A percentile compares a stretch with the other conserved stretches of the same genome.
phyloP scores from a whole-genome alignment of 1,140 invertebrate genomes.

The Drosophila pectinifera region DNA sequence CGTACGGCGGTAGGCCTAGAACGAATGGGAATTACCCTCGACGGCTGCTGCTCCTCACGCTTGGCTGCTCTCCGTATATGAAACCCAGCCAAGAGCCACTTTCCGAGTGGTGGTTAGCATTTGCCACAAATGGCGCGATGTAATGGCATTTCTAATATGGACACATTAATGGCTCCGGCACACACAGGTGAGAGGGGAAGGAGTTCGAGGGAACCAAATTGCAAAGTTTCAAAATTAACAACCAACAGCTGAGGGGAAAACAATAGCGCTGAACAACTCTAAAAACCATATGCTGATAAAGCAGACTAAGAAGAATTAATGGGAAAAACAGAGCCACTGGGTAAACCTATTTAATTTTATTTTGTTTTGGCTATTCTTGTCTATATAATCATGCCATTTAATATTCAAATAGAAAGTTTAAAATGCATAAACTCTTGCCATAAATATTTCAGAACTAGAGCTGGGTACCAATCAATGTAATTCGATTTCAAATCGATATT shows the following conservation, averaged over 20 bases:
- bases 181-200: constrained; percentile 50
- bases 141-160: constrained; percentile 82
- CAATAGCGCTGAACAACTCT: neutral
- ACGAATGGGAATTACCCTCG: constrained; percentile 47
- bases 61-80: constrained; percentile 53
- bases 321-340: too few species aligned
- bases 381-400: too few species aligned
- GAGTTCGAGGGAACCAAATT: constrained; percentile 13
- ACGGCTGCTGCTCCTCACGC: constrained; percentile 50
- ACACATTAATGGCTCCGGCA: constrained; percentile 64
- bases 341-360: neutral
- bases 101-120: constrained; percentile 64
- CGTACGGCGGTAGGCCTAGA: constrained; percentile 30
- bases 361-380: neutral
- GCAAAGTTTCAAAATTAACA: constrained; percentile 77
- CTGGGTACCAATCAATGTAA: too few species aligned
- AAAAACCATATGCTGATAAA: neutral
- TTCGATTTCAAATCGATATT: neutral
- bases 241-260: constrained; percentile 15
- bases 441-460: neutral
- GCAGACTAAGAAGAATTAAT: neutral
- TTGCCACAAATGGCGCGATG: constrained; percentile 79
- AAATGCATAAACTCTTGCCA: too few species aligned
- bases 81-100: constrained; percentile 12
- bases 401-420: too few species aligned